phyloP scores from a whole-genome alignment of 2,113 vertebrate species.

The Siniperca chuatsi region DNA sequence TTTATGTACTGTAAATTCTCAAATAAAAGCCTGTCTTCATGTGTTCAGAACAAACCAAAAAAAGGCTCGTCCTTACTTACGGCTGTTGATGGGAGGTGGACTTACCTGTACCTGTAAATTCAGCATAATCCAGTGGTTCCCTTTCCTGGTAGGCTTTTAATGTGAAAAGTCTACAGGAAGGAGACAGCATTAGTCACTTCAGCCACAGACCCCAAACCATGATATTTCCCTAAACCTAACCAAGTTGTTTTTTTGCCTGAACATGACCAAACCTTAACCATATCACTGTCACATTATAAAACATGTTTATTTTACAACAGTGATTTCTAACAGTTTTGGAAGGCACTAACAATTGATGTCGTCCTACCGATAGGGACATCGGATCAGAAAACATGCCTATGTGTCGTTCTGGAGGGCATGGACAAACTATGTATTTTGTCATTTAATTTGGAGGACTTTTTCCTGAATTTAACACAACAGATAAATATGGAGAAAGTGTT shows the following conservation, averaged over 20 bases:
- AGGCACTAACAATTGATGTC: background rate
- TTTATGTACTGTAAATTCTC: background rate
- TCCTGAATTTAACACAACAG: background rate
- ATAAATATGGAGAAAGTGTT: background rate
- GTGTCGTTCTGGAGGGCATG: background rate
- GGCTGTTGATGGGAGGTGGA: background rate
- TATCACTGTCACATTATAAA: background rate
- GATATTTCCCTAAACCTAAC: too few species aligned
- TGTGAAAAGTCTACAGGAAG: background rate
- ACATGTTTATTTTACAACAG: background rate
- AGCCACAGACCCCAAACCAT: too few species aligned
- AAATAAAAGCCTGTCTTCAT: background rate
- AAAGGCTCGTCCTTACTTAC: background rate
- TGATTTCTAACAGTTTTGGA: background rate
- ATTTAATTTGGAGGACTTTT: too few species aligned
- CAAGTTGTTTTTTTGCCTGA: too few species aligned
- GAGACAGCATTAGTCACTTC: too few species aligned
- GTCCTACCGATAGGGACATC: background rate
- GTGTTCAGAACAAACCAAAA: background rate
- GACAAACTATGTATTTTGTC: background rate
- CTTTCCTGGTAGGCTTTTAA: background rate
- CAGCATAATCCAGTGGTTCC: background rate
- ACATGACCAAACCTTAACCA: too few species aligned
- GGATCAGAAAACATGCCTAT: background rate
- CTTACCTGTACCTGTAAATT: background rate